These are phyloP conservation scores for Hippocampus mohnikei DNA, from an alignment of 2,113 vertebrate species.

Conservation along the genomic window DNA sequence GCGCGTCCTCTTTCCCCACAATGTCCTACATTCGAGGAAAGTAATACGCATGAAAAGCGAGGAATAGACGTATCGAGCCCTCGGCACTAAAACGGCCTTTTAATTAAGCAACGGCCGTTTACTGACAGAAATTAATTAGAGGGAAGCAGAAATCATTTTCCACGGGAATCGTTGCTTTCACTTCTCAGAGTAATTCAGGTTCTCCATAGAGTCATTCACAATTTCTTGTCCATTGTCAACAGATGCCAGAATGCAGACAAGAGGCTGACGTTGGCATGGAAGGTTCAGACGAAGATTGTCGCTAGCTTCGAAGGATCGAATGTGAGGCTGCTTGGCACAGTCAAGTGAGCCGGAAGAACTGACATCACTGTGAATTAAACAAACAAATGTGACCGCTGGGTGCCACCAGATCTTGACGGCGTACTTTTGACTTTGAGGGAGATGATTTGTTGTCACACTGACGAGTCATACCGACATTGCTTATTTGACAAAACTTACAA, in stretches of 20 bases:
- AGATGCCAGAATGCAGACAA: background rate
- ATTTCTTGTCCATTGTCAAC: background rate
- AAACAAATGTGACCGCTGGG: background rate
- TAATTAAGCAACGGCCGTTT: conserved; percentile 1
- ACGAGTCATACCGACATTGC: no score
- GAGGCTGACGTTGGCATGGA: background rate
- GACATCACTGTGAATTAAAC: conserved; percentile 21
- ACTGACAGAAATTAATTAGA: conserved; percentile 8
- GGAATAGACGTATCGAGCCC: background rate
- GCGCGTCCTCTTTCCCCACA: background rate
- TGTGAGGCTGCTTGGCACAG: conserved; percentile 23
- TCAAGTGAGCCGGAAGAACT: conserved; percentile 12
- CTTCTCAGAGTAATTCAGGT: background rate
- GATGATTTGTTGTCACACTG: no score
- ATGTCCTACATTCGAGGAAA: background rate
- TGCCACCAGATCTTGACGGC: background rate
- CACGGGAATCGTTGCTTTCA: background rate
- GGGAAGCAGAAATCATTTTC: background rate
- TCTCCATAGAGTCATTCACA: background rate
- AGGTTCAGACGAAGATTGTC: conserved; percentile 30
- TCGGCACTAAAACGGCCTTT: background rate
- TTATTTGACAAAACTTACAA: no score
- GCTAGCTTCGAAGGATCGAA: conserved; percentile 14
- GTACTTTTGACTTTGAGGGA: background rate
- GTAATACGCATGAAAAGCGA: background rate